Evolutionary conservation across 1,140 invertebrate genomes (phyloP), one percentile per base, ranked within the genome.

Genomic region (Macrocentrus cingulum): DNA sequence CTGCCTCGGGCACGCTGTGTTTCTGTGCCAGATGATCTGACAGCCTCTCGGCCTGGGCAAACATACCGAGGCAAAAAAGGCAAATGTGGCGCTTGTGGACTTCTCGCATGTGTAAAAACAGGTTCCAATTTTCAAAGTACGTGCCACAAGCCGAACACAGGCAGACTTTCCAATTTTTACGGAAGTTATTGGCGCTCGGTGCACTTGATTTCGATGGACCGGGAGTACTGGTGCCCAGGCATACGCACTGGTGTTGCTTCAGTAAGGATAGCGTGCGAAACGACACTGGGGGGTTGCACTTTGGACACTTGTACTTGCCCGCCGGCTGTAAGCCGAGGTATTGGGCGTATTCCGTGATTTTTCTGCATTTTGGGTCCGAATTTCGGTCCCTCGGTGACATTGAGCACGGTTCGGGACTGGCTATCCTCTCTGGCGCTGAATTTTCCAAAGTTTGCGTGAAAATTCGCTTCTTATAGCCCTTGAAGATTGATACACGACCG

Each of bases 41-140:
- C 16, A 92, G 70, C 67, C 88, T 87, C 59, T 91, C 88, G n/a
- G 88, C 85, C 61, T 85, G 84, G 19, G 86, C 85, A 77, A 90
- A 91, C 80, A 91, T 87, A 49, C 87, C 87, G 32, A 91, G 80
- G 67, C 90, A 92, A 74, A 87, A 90, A 8, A 91, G 72, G 69
- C 90, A 92, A 62, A 91, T 88, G 66, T 87, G 87, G 34, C 88
- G 82, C 59, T 86, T 85, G 70, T 92, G 90, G 15, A 87, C 82
- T 62, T 91, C 88, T 44, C 87, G 80, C 87, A 91, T 91, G 64
- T 92, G 90, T 8, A 89, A 70, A 71, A 91, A 91, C 22, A 91
- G 77, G 77, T 91, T 90, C 88, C 89, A 91, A 62, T 88, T 88
- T 75, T 91, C 88, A 77, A 90, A 91, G 63, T 91, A 91, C 1